Base-by-base conservation (phyloP, 2,797 vertebrate genomes). In the Sebastiscus albofasciatus region DNA sequence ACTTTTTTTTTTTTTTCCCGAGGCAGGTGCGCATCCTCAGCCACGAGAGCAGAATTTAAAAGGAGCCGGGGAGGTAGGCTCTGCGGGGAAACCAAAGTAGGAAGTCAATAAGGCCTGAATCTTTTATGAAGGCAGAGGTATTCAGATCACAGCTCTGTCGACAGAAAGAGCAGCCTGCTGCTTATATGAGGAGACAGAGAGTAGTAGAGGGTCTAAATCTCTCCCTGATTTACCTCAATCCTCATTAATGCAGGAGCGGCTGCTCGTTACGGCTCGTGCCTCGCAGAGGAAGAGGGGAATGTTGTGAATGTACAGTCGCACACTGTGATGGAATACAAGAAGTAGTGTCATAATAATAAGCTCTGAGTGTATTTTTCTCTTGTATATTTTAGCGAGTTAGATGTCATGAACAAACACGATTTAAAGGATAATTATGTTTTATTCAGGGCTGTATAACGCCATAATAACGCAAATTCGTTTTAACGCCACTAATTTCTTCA, bases 61-160 rank as follows among this genome's bases (percentile, higher is more conserved):
- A 87, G 87, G 87, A 94, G 90, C 31, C 31, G 55, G 62, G 84
- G 85, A 92, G 79, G 94, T 91, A 93, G 87, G 89, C 93, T 91
- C 75, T 31, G 54, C 83, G 74, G 67, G 90, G 83, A 80, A 95
- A 94, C 91, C 93, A 58, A 82, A 94, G 94, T 86, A 92, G 93
- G 93, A 95, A 96, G 96, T 97, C 97, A 96, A 96, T 95, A 96
- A 95, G 93, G 92, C 92, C 95, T 97, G 96, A 96, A 97, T 97
- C 94, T 97, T 97, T 97, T 96, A 97, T 97, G 96, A 97, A 97
- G 95, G 96, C 95, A 94, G 95, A 96, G 96, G 90, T 96, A 97
- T 97, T 97, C 97, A 95, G 96, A 96, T 97, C 97, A 96, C 96
- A 96, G 95, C 94, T 93, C 91, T 0, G 60, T 95, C 90, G 93